phyloP scores from a whole-genome alignment of 2,113 vertebrate genomes.

The Nematolebias whitei region DNA sequence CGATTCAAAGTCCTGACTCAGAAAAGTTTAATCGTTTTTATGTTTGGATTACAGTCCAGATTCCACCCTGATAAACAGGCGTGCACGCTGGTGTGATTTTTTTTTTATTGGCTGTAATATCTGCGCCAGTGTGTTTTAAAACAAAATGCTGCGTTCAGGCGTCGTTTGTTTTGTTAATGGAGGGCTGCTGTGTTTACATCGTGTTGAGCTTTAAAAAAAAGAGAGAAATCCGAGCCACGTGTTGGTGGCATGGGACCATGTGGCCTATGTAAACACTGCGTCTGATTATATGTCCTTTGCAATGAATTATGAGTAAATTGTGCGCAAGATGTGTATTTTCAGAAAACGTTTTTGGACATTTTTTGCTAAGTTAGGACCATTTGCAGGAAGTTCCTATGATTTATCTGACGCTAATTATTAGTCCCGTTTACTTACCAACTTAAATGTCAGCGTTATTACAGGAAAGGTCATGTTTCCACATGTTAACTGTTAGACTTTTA shows the following conservation, averaged over 20 bases:
- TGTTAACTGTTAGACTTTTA: conserved; percentile 5
- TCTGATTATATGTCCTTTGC: background rate
- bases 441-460: conserved; percentile 41
- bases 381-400: conserved; percentile 29
- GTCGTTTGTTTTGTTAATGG: background rate
- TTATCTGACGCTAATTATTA: conserved; percentile 10
- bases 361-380: background rate
- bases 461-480: conserved; percentile 38
- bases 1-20: background rate
- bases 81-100: background rate
- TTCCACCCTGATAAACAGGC: conserved; percentile 18
- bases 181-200: conserved; percentile 56
- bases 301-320: background rate
- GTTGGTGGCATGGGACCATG: conserved; percentile 56
- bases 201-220: conserved; percentile 17
- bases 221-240: conserved; percentile 71
- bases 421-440: conserved; percentile 6
- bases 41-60: conserved; percentile 14
- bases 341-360: background rate
- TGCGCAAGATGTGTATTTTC: background rate
- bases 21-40: background rate
- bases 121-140: background rate
- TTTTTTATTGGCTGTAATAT: conserved; percentile 9
- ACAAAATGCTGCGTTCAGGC: conserved; percentile 11
- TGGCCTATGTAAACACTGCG: conserved; percentile 70